phyloP scores from a whole-genome alignment of 2,113 vertebrate genomes.

The Plectropomus leopardus region DNA sequence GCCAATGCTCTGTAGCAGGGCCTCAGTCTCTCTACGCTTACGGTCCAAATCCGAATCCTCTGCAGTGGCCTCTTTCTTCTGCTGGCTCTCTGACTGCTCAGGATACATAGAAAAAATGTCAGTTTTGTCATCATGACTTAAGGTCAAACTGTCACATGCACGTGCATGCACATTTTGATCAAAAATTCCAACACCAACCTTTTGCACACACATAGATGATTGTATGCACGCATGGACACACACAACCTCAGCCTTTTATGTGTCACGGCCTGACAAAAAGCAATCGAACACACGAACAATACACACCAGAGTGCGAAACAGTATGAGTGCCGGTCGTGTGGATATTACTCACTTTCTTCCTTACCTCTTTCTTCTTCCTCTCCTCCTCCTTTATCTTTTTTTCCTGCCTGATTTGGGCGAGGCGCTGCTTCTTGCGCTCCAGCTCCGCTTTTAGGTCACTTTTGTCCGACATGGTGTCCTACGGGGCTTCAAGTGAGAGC shows the following conservation, averaged over 20 bases:
- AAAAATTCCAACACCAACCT: constrained; percentile 47
- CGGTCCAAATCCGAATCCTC: constrained; percentile 96
- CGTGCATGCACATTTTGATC: constrained; percentile 35
- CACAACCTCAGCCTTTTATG: constrained; percentile 41
- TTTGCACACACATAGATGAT: constrained; percentile 48
- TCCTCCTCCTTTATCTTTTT: constrained; percentile 99
- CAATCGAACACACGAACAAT: constrained; percentile 48
- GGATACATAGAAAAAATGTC: neutral
- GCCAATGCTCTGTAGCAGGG: constrained; percentile 96
- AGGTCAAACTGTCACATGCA: constrained; percentile 1
- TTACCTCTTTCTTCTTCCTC: constrained; percentile 98
- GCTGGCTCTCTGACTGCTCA: constrained; percentile 90
- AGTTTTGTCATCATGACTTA: neutral
- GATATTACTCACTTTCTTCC: constrained; percentile 72
- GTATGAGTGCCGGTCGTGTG: constrained; percentile 37
- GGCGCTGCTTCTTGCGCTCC: constrained; percentile 97
- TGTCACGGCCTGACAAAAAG: constrained; percentile 51
- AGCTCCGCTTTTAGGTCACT: constrained; percentile 98
- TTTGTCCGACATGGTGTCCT: constrained; percentile 95
- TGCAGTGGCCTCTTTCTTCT: constrained; percentile 91
- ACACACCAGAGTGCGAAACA: constrained; percentile 24
- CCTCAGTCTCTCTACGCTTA: constrained; percentile 96
- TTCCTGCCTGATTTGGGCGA: constrained; percentile 98
- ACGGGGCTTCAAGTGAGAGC: constrained; percentile 9
- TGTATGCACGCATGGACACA: constrained; percentile 52